Evolutionary conservation across 1,140 invertebrate genomes (phyloP), one percentile per base, ranked within the genome.

Genomic region (Carposina sasakii): DNA sequence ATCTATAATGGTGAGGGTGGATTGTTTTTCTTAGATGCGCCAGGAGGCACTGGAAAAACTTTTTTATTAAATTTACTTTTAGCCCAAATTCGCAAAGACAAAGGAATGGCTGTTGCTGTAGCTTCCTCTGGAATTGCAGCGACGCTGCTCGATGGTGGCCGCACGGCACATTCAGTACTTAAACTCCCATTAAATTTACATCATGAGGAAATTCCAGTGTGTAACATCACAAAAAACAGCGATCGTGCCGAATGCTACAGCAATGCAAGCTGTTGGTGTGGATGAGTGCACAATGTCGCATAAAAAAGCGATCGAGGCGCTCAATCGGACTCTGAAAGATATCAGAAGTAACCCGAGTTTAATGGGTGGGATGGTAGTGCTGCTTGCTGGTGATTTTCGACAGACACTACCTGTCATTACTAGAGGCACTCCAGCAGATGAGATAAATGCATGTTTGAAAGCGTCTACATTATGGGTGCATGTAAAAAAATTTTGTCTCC

Each of bases 121-220:
- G 87, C 87, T 26, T 87, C 82, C 22, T 88, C 87, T 16, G 87
- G 86, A 28, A 88, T 89, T 22, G 87, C 86, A n/a, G 82, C 87
- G 3, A 88, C 81, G 13, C 60, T 88, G 19, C 52, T 89, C 16
- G 24, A 54, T 36, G 77, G 81, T 46, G 87, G 86, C 6, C 51
- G 73, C 63, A 90, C 87, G 10, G 81, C 78, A 41, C 87, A 89
- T 75, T 87, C 77, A 3, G 60, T 53, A 15, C 72, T 89, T 9
- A 87, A 87, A 34, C 31, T 67, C 3, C 60, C 62, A 9, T 37
- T 67, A 6, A 61, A 67, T 45, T 50, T 78, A 24, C 40, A 54
- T 34, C 36, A 49, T 45, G 52, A 60, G 12, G 52, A 64, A 59
- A 59, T 45, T 1, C 57, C 62, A 52, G 43, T 54, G 8, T 60